Base-by-base conservation (phyloP, 2,888 invertebrate species). In the Eupithecia abbreviata region DNA sequence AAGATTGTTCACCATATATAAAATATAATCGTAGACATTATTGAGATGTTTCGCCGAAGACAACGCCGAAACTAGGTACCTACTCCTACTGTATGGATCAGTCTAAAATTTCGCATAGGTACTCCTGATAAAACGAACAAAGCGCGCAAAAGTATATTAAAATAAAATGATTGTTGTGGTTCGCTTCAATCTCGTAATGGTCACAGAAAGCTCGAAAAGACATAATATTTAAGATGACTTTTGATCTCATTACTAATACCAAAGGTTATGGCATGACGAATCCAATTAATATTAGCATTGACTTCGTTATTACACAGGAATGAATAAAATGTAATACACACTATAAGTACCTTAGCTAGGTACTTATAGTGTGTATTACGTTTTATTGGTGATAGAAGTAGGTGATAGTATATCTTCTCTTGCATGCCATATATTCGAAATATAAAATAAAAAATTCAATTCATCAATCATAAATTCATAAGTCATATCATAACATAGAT, bases 271-370 rank as follows among this genome's bases (percentile, higher is more conserved):
- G 18, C 18, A 62, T 12, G 62, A 62, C 62, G 30, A 30, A 62
- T 62, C 62, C 62, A 62, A 62, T 62, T 62, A 62, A 30, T 30
- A 30, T 62, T 18, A 58, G 58, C 58, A 58, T 58, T 58, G 10
- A 58, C 7, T n/a, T 18, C 9, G n/a, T 58, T 18, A 51, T 10
- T 62, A 62, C 30, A 2, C 62, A 30, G 62, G 30, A 62, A 30
- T 62, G 10, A 62, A 18, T 30, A 30, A 30, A 30, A 30, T 1
- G 30, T 30, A 30, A 30, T 30, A 30, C 30, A 30, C 30, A 30
- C 30, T 30, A 30, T 30, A 30, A 30, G 30, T 30, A 30, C 30
- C 30, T 30, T 30, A 30, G 30, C 30, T 30, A 30, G 30, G 30
- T 30, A 30, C 30, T 30, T 30, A 30, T 30, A 30, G 30, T 30